Conservation (phyloP, 2,888 invertebrate species). For the Phanerotoma sp. region DNA sequence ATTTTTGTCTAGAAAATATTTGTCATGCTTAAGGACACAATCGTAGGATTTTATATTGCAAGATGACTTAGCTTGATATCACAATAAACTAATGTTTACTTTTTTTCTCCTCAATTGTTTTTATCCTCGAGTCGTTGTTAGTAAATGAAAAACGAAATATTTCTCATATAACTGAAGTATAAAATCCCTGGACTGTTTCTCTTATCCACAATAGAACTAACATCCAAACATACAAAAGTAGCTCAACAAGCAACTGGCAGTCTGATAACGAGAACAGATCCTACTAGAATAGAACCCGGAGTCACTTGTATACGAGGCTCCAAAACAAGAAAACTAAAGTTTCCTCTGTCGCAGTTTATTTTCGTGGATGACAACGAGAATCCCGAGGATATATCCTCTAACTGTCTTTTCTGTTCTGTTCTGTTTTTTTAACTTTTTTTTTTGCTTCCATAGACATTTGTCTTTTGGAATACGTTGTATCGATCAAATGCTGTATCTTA, state of each 20-base stretch:
- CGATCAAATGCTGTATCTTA: background rate
- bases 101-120: background rate
- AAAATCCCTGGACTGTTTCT: constrained; percentile 6
- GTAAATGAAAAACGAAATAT: background rate
- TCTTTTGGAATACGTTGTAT: constrained; percentile 1
- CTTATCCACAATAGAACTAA: constrained; percentile 17
- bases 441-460: constrained; percentile 5
- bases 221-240: constrained; percentile 21
- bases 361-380: constrained; percentile 16
- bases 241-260: constrained; percentile 13
- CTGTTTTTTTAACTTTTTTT: background rate
- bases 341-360: constrained; percentile 13
- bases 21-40: background rate
- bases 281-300: background rate
- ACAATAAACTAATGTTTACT: background rate
- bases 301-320: constrained; percentile 8
- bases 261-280: constrained; percentile 17
- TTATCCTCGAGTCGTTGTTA: background rate
- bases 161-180: background rate
- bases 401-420: background rate
- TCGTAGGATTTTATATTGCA: constrained; percentile 2
- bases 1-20: constrained; percentile 3
- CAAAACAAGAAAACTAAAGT: constrained; percentile 11
- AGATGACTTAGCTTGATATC: background rate
- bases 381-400: constrained; percentile 10